A percentile compares a stretch with the other conserved stretches of the same genome.
Evolutionary conservation across 2,888 invertebrate species (phyloP).

Genomic region (Chorisops tibialis): DNA sequence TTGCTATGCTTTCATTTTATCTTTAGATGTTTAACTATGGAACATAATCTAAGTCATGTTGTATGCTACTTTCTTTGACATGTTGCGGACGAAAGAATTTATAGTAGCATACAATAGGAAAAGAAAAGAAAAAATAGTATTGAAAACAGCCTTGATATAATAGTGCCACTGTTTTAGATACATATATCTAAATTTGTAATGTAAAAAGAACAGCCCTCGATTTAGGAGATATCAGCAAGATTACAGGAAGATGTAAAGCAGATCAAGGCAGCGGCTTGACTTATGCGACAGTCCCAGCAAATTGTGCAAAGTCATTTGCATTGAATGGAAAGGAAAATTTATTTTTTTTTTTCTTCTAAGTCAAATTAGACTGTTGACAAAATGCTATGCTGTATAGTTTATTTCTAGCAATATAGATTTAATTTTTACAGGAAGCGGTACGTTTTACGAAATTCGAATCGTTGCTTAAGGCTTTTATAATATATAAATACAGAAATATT

Average conservation of each 20-base stretch:
- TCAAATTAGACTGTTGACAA: conserved; percentile 15
- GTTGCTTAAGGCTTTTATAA: no score
- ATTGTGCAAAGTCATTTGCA: conserved; percentile 29
- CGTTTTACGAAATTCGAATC: no score
- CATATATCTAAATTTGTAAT: conserved; percentile 1
- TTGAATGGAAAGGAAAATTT: conserved; percentile 25
- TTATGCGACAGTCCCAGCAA: conserved; percentile 16
- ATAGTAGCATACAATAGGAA: no score
- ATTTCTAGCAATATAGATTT: conserved; percentile 7
- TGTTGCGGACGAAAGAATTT: no score
- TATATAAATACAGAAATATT: no score
- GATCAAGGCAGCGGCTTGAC: conserved; percentile 1
- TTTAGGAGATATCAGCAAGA: not conserved
- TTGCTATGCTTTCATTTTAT: no score
- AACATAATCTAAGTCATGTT: not conserved
- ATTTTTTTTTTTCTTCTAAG: no score
- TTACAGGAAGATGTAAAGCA: conserved; percentile 11
- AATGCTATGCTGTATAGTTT: not conserved
- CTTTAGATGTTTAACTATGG: no score
- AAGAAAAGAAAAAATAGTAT: no score
- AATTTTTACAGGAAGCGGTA: no score
- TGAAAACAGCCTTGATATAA: no score
- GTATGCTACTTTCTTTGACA: conserved; percentile 1
- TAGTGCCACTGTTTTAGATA: no score
- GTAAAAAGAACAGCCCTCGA: not conserved